Evolutionary conservation across 2,797 vertebrate species (phyloP).

Genomic region (Gouania willdenowi): DNA sequence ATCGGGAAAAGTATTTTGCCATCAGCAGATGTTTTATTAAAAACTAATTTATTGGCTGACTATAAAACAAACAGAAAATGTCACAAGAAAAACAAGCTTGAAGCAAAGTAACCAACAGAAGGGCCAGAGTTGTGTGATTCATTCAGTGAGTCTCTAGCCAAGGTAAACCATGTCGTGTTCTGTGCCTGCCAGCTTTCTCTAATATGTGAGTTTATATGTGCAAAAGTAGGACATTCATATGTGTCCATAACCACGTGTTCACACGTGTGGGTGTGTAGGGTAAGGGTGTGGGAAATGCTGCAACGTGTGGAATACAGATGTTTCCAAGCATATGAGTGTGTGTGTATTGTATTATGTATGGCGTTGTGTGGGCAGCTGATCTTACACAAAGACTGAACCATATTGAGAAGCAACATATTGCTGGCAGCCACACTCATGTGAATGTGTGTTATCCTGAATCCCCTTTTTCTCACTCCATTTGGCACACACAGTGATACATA

Average conservation of each 20-base stretch:
- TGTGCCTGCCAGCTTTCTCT: constrained; percentile 13
- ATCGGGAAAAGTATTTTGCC: too few species aligned
- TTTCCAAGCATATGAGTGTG: constrained; percentile 8
- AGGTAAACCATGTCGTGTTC: constrained; percentile 53
- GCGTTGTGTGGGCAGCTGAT: constrained; percentile 44
- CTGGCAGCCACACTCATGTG: constrained; percentile 36
- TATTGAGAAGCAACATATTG: constrained; percentile 59
- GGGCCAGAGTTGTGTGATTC: constrained; percentile 61
- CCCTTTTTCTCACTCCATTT: constrained; percentile 3
- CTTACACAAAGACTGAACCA: constrained; percentile 44
- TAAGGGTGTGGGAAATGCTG: constrained; percentile 18
- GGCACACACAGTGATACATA: constrained; percentile 37
- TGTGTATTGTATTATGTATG: constrained; percentile 14
- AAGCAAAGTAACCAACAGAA: constrained; percentile 43
- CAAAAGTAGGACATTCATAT: constrained; percentile 15
- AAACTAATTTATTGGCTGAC: too few species aligned
- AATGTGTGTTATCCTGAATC: constrained; percentile 33
- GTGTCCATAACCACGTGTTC: constrained; percentile 2
- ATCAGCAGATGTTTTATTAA: too few species aligned
- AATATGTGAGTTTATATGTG: not conserved
- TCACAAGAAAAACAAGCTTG: too few species aligned
- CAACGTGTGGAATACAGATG: constrained; percentile 15
- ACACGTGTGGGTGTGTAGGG: constrained; percentile 15
- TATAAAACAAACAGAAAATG: too few species aligned
- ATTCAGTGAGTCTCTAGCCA: constrained; percentile 44